These are phyloP conservation scores for Oryzias melastigma DNA, from an alignment of 2,113 vertebrate species.

Conservation along the genomic window DNA sequence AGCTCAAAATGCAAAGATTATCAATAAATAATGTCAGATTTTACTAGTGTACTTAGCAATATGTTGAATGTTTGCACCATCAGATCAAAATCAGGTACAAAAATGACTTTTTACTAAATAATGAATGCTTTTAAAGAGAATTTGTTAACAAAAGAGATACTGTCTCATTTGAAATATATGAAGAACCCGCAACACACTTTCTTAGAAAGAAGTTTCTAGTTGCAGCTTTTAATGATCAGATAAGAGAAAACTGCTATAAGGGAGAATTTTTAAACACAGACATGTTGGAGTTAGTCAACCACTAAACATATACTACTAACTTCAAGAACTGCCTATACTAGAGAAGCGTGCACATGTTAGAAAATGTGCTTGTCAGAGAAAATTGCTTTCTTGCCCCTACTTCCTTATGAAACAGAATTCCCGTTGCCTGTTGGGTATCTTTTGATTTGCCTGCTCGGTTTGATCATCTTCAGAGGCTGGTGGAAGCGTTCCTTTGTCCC, in stretches of 20 bases:
- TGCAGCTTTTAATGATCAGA: too few species aligned
- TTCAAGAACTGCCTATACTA: conserved; percentile 20
- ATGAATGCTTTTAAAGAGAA: too few species aligned
- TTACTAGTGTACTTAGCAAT: too few species aligned
- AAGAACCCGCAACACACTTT: too few species aligned
- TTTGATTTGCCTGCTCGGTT: conserved; percentile 6
- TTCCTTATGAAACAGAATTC: neutral
- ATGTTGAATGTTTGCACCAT: too few species aligned
- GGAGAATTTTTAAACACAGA: neutral
- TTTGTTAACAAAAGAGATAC: too few species aligned
- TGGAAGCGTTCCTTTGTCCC: neutral
- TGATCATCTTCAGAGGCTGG: conserved; percentile 12
- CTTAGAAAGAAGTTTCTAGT: too few species aligned
- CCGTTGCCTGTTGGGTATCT: neutral
- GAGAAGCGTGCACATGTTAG: conserved; percentile 7
- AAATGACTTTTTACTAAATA: too few species aligned
- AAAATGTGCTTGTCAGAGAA: conserved; percentile 20
- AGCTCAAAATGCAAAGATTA: too few species aligned
- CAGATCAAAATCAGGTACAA: too few species aligned
- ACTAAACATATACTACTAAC: conserved; percentile 31
- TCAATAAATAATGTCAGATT: too few species aligned
- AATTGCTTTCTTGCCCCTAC: neutral
- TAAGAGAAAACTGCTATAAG: neutral
- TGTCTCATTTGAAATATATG: too few species aligned
- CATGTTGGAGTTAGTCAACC: conserved; percentile 12